phyloP scores from a whole-genome alignment of 2,113 vertebrate species.

The Fulmarus glacialis region DNA sequence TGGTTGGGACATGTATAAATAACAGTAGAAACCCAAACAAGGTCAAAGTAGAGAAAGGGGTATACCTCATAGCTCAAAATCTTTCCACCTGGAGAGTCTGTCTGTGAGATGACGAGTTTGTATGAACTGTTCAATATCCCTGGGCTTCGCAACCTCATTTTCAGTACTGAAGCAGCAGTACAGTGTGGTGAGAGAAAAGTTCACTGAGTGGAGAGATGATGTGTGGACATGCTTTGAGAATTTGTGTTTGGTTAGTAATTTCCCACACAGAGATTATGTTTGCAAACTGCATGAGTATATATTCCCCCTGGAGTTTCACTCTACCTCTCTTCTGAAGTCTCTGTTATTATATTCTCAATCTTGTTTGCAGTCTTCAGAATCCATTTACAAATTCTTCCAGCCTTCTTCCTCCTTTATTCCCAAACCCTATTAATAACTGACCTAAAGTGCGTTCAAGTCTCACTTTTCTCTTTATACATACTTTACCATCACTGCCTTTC shows the following conservation, averaged over 20 bases:
- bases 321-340: neutral
- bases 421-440: constrained; percentile 17
- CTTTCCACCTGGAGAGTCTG: neutral
- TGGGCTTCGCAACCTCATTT: neutral
- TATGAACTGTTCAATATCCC: neutral
- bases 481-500: neutral
- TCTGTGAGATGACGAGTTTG: neutral
- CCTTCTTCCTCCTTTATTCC: neutral
- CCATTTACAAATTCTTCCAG: neutral
- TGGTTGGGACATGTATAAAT: neutral
- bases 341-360: neutral
- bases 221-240: neutral
- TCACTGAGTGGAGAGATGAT: neutral
- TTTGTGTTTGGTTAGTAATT: neutral
- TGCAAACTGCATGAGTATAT: neutral
- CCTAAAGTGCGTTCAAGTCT: neutral
- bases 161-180: neutral
- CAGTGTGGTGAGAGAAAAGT: neutral
- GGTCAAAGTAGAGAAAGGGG: neutral
- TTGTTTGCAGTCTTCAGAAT: neutral
- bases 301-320: neutral
- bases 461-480: neutral
- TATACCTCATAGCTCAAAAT: neutral
- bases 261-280: neutral
- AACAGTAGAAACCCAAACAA: neutral